Conservation (phyloP, 2,113 vertebrate genomes). For the Grantiella picta region DNA sequence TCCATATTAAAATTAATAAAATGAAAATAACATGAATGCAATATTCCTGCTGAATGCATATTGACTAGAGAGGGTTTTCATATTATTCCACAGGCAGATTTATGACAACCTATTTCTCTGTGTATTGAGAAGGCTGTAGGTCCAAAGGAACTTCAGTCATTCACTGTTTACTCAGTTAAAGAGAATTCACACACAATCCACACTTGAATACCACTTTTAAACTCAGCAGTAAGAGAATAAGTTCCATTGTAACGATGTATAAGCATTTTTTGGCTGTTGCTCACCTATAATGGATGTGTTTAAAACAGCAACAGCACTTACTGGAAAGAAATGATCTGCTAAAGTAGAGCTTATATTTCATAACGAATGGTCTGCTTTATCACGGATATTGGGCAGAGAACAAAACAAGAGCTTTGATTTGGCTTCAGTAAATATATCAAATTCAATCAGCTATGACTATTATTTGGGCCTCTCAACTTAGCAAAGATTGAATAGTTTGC, state of each 20-base stretch:
- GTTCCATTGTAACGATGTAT: not conserved
- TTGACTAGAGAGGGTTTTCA: not conserved
- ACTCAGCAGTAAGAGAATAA: not conserved
- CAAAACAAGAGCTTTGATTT: not conserved
- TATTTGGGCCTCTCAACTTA: not conserved
- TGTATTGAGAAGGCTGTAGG: not conserved
- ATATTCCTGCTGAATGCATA: slow-evolving; percentile 43
- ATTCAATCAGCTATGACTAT: not conserved
- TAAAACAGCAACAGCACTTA: not conserved
- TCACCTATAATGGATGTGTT: not conserved
- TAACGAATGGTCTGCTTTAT: not conserved
- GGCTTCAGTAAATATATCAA: not conserved
- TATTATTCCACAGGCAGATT: slow-evolving; percentile 13
- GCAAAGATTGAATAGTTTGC: not conserved
- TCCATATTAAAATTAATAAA: slow-evolving; percentile 65
- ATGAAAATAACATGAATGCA: slow-evolving; percentile 19
- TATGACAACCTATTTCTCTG: not conserved
- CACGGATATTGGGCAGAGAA: not conserved
- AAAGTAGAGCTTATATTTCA: not conserved
- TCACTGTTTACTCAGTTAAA: not conserved
- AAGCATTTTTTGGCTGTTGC: not conserved
- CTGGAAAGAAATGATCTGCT: not conserved
- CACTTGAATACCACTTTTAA: not conserved
- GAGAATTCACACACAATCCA: not conserved
- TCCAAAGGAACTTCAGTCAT: not conserved